phyloP scores from a whole-genome alignment of 2,797 vertebrate genomes.

The Microhierax caerulescens region DNA sequence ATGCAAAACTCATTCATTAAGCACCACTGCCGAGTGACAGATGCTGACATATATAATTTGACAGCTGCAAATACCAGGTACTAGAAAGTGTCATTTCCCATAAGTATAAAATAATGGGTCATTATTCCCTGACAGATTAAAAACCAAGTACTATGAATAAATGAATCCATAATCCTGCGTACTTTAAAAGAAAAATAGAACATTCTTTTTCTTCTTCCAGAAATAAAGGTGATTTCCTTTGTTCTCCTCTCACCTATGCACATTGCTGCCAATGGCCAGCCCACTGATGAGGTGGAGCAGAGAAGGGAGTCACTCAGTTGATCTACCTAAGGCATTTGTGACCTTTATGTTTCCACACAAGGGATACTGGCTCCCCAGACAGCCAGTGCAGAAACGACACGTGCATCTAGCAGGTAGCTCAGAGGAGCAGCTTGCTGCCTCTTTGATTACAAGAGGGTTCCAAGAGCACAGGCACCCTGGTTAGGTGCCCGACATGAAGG shows the following conservation, averaged over 20 bases:
- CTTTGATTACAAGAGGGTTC: neutral
- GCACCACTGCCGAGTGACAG: conserved; percentile 32
- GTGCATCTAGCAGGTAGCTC: neutral
- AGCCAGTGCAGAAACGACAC: neutral
- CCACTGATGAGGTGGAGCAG: neutral
- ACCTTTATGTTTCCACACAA: neutral
- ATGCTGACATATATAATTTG: conserved; percentile 56
- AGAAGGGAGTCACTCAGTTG: neutral
- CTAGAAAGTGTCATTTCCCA: conserved; percentile 65
- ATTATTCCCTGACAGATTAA: conserved; percentile 65
- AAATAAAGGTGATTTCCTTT: conserved; percentile 58
- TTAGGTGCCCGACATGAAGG: neutral
- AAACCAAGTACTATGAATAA: conserved; percentile 61
- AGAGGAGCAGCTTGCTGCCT: neutral
- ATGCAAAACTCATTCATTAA: conserved; percentile 48
- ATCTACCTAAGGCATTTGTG: neutral
- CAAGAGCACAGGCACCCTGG: neutral
- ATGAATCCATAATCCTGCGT: conserved; percentile 48
- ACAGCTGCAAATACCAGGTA: conserved; percentile 63
- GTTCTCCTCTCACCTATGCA: conserved; percentile 34
- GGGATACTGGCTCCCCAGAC: neutral
- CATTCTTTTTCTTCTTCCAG: conserved; percentile 46
- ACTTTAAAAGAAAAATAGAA: conserved; percentile 48
- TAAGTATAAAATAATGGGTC: conserved; percentile 69
- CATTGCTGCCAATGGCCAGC: neutral